phyloP scores from a whole-genome alignment of 2,797 vertebrate species.

The Acropternis orthonyx region DNA sequence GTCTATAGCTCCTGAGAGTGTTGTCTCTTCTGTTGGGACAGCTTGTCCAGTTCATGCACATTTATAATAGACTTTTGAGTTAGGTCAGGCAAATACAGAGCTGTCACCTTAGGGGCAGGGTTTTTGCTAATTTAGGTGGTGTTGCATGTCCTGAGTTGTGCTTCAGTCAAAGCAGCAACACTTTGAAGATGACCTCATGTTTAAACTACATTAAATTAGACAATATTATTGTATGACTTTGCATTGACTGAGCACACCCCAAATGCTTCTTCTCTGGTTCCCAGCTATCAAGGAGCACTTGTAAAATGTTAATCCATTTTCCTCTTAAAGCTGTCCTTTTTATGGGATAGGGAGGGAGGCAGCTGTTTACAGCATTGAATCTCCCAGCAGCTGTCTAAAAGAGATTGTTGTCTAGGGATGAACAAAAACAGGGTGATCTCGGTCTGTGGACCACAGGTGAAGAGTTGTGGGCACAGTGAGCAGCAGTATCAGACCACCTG shows the following conservation, averaged over 20 bases:
- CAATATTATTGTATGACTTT: background rate
- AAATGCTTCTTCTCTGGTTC: background rate
- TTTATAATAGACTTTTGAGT: background rate
- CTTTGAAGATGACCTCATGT: background rate
- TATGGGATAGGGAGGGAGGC: background rate
- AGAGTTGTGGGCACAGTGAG: background rate
- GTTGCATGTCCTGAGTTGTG: background rate
- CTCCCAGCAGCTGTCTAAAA: background rate
- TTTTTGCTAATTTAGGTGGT: background rate
- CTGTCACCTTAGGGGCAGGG: background rate
- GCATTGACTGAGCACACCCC: background rate
- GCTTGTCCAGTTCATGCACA: background rate
- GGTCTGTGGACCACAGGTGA: background rate
- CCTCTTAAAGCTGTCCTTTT: background rate
- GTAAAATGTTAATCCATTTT: background rate
- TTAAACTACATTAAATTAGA: background rate
- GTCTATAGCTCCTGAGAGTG: background rate
- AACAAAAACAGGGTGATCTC: background rate
- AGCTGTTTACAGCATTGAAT: background rate
- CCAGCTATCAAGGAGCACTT: background rate
- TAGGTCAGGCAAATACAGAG: background rate
- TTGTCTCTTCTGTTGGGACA: background rate
- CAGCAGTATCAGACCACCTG: background rate
- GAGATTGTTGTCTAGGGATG: background rate
- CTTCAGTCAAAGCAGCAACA: background rate